These are phyloP conservation scores for Meriones unguiculatus DNA, from an alignment of 2,113 vertebrate species.

Conservation along the genomic window DNA sequence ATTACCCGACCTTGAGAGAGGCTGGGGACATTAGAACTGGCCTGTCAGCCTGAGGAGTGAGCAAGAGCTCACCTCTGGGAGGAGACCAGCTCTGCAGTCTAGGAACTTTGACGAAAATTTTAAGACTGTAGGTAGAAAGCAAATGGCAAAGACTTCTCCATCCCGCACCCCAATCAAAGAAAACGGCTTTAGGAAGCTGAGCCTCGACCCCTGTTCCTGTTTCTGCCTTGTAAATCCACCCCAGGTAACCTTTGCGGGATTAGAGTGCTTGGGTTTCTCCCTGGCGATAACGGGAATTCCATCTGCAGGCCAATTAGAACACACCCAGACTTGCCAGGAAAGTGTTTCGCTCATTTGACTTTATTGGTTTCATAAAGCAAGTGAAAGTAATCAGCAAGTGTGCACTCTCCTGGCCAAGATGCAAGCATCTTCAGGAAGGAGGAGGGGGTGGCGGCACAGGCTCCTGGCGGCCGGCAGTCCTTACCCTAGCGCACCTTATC, in stretches of 20 bases:
- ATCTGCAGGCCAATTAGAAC: conserved; percentile 73
- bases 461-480: conserved; percentile 4
- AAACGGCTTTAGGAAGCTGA: conserved; percentile 62
- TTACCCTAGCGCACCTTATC: background rate
- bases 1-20: background rate
- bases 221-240: conserved; percentile 63
- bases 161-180: conserved; percentile 15
- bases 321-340: conserved; percentile 76
- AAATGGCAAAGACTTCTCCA: background rate
- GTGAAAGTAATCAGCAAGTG: conserved; percentile 68
- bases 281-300: conserved; percentile 72
- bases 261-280: conserved; percentile 45
- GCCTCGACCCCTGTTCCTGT: conserved; percentile 7
- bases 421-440: conserved; percentile 42
- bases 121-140: background rate
- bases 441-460: background rate
- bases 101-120: background rate
- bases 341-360: conserved; percentile 75
- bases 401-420: conserved; percentile 44
- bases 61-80: background rate
- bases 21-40: background rate
- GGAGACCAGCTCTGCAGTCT: background rate
- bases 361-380: conserved; percentile 80
- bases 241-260: conserved; percentile 50
- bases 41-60: background rate